Percentiles rank a stretch among this genome's conserved stretches.
Conservation (phyloP, 2,888 invertebrate species). For the Herminia tarsipennalis region DNA sequence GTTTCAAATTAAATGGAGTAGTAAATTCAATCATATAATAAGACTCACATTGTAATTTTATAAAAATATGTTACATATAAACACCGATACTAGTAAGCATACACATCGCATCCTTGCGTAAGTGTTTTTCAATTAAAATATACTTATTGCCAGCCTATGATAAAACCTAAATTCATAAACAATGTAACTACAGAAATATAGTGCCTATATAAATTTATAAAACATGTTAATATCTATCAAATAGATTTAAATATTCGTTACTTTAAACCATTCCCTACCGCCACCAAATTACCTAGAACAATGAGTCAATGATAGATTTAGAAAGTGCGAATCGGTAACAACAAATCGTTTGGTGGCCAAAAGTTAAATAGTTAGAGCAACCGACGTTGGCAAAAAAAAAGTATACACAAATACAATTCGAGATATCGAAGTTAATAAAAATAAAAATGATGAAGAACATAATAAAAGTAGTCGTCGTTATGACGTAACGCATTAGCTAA, state of each 20-base stretch:
- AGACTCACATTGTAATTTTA: constrained; percentile 44
- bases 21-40: constrained; percentile 42
- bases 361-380: constrained; percentile 31
- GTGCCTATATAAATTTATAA: constrained; percentile 50
- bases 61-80: constrained; percentile 65
- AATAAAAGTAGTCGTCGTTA: constrained; percentile 33
- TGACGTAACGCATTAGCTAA: constrained; percentile 35
- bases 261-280: constrained; percentile 60
- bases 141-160: constrained; percentile 47
- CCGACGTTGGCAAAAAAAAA: constrained; percentile 29
- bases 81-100: constrained; percentile 43
- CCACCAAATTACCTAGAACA: constrained; percentile 61
- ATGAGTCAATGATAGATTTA: constrained; percentile 36
- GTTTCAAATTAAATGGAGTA: constrained; percentile 41
- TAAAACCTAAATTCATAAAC: constrained; percentile 37
- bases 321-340: constrained; percentile 30
- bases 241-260: constrained; percentile 55
- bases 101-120: constrained; percentile 25
- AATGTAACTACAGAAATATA: constrained; percentile 48
- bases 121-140: constrained; percentile 36
- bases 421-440: constrained; percentile 33
- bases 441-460: constrained; percentile 38
- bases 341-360: constrained; percentile 33
- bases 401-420: constrained; percentile 42
- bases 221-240: constrained; percentile 55